Evolutionary conservation across 2,888 invertebrate genomes (phyloP).

Genomic region (Eledone cirrhosa): DNA sequence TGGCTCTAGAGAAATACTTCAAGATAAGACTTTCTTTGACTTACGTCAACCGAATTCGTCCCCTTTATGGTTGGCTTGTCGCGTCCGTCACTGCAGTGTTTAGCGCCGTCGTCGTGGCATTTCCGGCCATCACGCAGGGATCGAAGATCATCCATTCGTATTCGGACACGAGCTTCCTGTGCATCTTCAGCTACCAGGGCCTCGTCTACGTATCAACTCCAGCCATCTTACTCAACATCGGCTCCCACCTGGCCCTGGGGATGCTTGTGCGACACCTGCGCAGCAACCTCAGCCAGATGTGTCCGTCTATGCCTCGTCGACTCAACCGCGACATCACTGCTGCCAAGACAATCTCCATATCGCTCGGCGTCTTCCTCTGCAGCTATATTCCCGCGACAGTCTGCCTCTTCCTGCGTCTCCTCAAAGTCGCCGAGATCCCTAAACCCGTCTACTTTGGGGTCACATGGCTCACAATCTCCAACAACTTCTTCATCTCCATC

Average conservation of each 20-base stretch:
- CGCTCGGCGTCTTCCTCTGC: background rate
- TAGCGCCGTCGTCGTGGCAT: background rate
- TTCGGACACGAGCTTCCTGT: background rate
- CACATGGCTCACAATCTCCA: conserved; percentile 14
- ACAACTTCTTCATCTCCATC: conserved; percentile 24
- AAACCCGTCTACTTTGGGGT: background rate
- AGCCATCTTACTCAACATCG: background rate
- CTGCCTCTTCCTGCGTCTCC: background rate
- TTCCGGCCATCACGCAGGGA: background rate
- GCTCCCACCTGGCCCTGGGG: background rate
- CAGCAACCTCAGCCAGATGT: background rate
- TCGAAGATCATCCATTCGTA: background rate
- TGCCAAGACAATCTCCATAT: conserved; percentile 3
- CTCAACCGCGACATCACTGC: background rate
- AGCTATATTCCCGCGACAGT: background rate
- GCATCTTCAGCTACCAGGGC: background rate
- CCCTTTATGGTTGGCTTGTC: background rate
- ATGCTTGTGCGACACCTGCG: background rate
- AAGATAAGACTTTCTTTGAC: conserved; percentile 4
- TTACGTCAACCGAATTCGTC: background rate
- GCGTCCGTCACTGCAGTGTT: background rate
- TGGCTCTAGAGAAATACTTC: conserved; percentile 15
- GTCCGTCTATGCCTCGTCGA: conserved; percentile 10
- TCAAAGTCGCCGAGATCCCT: background rate
- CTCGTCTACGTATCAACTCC: background rate